These are phyloP conservation scores for Colinus virginianus DNA, from an alignment of 2,113 vertebrate species.

Conservation along the genomic window DNA sequence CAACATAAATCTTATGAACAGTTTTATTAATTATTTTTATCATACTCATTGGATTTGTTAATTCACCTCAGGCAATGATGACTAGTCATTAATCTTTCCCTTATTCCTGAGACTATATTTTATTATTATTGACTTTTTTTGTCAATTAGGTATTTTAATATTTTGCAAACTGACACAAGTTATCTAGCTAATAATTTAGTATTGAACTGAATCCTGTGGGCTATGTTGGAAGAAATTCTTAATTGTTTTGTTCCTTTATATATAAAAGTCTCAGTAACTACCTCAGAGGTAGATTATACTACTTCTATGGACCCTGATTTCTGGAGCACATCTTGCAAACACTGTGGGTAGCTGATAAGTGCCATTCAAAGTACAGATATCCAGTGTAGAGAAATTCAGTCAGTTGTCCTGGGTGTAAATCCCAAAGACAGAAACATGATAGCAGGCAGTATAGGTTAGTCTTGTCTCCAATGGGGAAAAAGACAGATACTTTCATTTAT, in stretches of 20 bases:
- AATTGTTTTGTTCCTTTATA: not conserved
- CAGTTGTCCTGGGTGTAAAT: not conserved
- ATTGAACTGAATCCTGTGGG: not conserved
- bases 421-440: not conserved
- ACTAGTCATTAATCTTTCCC: constrained; percentile 56
- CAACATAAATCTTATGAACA: not conserved
- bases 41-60: not conserved
- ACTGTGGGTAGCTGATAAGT: not conserved
- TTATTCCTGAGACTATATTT: constrained; percentile 40
- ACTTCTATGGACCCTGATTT: not conserved
- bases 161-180: constrained; percentile 12
- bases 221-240: not conserved
- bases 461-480: not conserved
- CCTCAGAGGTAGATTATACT: not conserved
- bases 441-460: not conserved
- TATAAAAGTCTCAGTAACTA: not conserved
- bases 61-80: constrained; percentile 10
- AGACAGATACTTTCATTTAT: not conserved
- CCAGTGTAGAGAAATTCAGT: not conserved
- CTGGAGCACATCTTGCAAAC: not conserved
- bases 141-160: constrained; percentile 34
- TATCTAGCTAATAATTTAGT: not conserved
- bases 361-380: not conserved
- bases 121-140: constrained; percentile 45
- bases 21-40: constrained; percentile 55